These are phyloP conservation scores for Silurus aristotelis DNA, from an alignment of 2,797 vertebrate species.

Conservation along the genomic window DNA sequence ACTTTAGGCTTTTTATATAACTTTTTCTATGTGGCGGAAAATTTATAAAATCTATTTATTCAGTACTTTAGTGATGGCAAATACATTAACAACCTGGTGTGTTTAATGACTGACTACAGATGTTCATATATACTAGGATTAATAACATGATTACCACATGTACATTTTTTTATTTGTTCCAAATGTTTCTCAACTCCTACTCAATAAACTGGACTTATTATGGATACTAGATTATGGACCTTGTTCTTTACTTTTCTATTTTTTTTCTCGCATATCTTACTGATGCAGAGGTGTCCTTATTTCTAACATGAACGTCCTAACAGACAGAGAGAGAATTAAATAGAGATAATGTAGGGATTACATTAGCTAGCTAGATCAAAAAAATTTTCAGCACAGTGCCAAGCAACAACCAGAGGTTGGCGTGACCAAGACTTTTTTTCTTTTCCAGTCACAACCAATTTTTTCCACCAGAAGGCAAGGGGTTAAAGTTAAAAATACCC, in stretches of 20 bases:
- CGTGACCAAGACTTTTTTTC: too few relatives aligned
- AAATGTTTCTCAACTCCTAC: not conserved
- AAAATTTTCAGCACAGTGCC: not conserved
- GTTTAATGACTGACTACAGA: not conserved
- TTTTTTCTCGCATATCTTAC: not conserved
- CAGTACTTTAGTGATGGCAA: too few relatives aligned
- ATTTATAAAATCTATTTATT: too few relatives aligned
- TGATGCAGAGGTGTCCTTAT: not conserved
- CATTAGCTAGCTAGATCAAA: not conserved
- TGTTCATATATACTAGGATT: not conserved
- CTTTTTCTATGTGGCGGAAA: too few relatives aligned
- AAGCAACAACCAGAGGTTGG: not conserved
- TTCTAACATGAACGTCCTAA: not conserved
- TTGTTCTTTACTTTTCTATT: not conserved
- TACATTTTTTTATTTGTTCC: not conserved
- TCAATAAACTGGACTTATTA: not conserved
- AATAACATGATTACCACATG: not conserved
- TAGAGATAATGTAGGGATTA: not conserved
- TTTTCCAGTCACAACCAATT: not conserved
- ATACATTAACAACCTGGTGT: too few relatives aligned
- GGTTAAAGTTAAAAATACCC: not conserved
- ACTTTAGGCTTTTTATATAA: too few relatives aligned
- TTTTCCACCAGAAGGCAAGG: not conserved
- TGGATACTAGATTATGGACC: not conserved
- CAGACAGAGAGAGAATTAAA: not conserved